Evolutionary conservation across 2,888 invertebrate genomes (phyloP), one percentile per base, ranked within the genome.

Genomic region (Scelioninae gen. 2): DNA sequence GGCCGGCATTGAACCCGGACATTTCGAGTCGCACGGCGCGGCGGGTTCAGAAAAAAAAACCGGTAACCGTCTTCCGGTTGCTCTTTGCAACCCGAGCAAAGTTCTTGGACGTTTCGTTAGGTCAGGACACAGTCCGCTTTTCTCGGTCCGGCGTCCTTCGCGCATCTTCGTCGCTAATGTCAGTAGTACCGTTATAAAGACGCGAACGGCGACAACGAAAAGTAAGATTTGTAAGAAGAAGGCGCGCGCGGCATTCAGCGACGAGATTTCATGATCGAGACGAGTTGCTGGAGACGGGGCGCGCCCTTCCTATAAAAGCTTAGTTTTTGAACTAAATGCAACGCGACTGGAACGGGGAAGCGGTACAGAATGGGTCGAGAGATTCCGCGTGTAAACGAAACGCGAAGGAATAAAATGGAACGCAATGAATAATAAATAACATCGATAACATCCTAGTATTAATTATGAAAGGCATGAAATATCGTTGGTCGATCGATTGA

Each of bases 131-230:
- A 18, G 45, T 52, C 55, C 61, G 61, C 67, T 65, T 60, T 67
- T 61, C 64, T 67, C 48, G 37, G 39, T 57, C 22, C 57, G 3
- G 57, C 67, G 67, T 73, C 67, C 63, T 73, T 72, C 64, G 58
- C 64, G 58, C 46, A 33, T 53, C 35, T 45, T 64, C 53, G 52
- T 69, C 53, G 22, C 48, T 72, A 60, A 72, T 61, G 67, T 72
- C 41, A 48, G 19, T 72, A 72, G 72, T 72, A 61, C 72, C 72
- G 72, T 72, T 72, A 72, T 52, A 55, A 64, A 55, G 53, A 45
- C 57, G 64, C 65, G 46, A 71, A 64, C 71, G 41, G 53, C 53
- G 46, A 58, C 64, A 64, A 45, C 64, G 60, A 71, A 64, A n/a
- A 71, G 43, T 58, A 60, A 41, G 22, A 53, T 50, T 60, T 25